Evolutionary conservation across 2,888 invertebrate species (phyloP).

Genomic region (Prosapia bicincta): DNA sequence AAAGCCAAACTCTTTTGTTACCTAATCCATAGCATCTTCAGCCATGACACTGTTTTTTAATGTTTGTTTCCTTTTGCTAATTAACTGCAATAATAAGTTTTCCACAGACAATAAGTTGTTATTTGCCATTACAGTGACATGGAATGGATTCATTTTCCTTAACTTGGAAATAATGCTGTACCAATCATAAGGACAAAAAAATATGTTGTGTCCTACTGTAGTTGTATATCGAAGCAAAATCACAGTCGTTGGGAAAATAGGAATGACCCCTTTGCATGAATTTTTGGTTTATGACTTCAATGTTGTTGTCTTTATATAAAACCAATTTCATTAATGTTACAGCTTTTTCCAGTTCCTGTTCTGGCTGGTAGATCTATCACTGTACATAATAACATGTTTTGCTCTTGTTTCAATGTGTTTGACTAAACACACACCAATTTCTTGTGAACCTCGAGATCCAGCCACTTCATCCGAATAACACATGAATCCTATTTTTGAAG

Average conservation of each 20-base stretch:
- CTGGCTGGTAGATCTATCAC: conserved; percentile 8
- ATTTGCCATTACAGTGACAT: background rate
- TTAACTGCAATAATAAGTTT: background rate
- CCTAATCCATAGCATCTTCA: background rate
- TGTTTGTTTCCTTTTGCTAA: background rate
- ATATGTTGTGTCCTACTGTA: background rate
- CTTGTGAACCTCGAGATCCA: background rate
- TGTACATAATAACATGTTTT: too few relatives aligned
- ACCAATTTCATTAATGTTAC: too few relatives aligned
- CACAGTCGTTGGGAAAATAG: background rate
- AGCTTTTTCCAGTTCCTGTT: conserved; percentile 8
- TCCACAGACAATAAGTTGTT: background rate
- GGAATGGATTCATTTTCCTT: background rate
- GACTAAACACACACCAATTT: background rate
- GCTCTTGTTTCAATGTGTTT: background rate
- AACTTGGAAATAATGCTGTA: background rate
- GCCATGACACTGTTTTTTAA: background rate
- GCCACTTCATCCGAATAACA: background rate
- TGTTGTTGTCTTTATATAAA: too few relatives aligned
- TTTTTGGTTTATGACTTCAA: background rate
- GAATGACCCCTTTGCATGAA: background rate
- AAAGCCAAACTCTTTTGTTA: too few relatives aligned
- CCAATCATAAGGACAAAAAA: background rate
- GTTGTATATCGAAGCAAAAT: background rate
- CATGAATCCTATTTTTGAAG: conserved; percentile 4